A percentile compares a stretch with the other conserved stretches of the same genome.
These are phyloP conservation scores for Sceloporus tristichus DNA, from an alignment of 2,113 vertebrate genomes.

Conservation along the genomic window DNA sequence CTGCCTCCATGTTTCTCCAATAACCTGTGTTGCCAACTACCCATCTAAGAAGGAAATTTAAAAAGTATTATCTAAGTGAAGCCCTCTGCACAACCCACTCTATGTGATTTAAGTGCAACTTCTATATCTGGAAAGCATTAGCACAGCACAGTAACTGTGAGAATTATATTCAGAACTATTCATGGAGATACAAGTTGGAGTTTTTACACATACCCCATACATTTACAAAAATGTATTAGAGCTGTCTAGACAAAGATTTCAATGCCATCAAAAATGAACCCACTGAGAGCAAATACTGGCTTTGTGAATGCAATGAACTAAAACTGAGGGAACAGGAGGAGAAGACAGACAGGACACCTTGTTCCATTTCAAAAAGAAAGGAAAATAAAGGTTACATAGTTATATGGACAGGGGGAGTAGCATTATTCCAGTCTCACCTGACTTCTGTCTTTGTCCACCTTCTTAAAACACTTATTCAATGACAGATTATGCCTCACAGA, in stretches of 20 bases:
- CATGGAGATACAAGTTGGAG: constrained; percentile 65
- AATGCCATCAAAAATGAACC: constrained; percentile 53
- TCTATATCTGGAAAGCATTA: constrained; percentile 62
- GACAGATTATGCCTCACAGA: constrained; percentile 98
- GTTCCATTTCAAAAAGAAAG: constrained; percentile 8
- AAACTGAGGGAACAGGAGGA: not conserved
- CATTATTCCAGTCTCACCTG: constrained; percentile 85
- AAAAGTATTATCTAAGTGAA: constrained; percentile 15
- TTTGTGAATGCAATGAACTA: constrained; percentile 33
- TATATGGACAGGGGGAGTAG: not conserved
- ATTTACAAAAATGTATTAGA: constrained; percentile 45
- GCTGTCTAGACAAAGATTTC: constrained; percentile 64
- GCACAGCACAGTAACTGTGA: constrained; percentile 56
- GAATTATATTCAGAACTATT: constrained; percentile 55
- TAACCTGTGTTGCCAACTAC: not conserved
- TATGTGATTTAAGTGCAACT: constrained; percentile 56
- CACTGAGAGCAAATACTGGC: constrained; percentile 49
- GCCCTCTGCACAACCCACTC: constrained; percentile 53
- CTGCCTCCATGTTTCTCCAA: not conserved
- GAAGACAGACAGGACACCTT: not conserved
- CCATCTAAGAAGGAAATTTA: not conserved
- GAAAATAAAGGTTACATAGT: constrained; percentile 10
- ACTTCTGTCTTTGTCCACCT: constrained; percentile 98
- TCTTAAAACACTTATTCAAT: constrained; percentile 99
- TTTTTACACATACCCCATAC: not conserved